Percentiles rank a stretch among this genome's conserved stretches.
Conservation (phyloP, 1,140 invertebrate species). For the Melanaphis sacchari region DNA sequence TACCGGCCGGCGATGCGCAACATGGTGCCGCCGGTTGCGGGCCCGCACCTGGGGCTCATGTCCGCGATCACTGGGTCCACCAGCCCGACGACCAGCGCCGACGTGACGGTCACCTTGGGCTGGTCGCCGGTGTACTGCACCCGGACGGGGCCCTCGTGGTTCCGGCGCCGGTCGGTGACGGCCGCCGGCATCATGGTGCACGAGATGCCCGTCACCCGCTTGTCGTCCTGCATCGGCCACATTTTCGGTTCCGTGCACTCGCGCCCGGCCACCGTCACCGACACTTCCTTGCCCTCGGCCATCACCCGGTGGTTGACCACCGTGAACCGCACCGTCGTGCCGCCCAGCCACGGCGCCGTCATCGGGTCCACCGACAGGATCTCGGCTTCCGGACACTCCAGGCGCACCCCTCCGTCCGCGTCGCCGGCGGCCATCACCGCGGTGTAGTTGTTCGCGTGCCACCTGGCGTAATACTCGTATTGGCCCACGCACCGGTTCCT, state of each 20-base stretch:
- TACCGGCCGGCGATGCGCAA: slow-evolving; percentile 87
- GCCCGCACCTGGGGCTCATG: slow-evolving; percentile 87
- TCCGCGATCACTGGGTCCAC: slow-evolving; percentile 85
- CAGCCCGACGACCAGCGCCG: background rate
- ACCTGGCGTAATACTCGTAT: background rate
- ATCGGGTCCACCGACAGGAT: slow-evolving; percentile 80
- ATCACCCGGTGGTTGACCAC: slow-evolving; percentile 95
- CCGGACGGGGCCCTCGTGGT: background rate
- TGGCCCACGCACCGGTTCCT: background rate
- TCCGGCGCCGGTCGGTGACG: background rate
- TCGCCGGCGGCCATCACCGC: background rate
- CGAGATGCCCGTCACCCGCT: slow-evolving; percentile 78
- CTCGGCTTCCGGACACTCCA: slow-evolving; percentile 77
- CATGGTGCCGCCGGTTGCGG: slow-evolving; percentile 90
- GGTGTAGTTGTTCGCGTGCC: background rate
- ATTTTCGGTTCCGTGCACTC: slow-evolving; percentile 86
- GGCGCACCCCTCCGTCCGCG: background rate
- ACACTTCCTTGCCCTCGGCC: slow-evolving; percentile 89
- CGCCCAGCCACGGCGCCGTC: slow-evolving; percentile 88
- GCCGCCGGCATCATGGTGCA: slow-evolving; percentile 46
- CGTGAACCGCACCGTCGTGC: slow-evolving; percentile 94
- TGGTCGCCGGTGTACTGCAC: slow-evolving; percentile 71
- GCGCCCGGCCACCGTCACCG: slow-evolving; percentile 80
- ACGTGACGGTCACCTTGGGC: slow-evolving; percentile 71
- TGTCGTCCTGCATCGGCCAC: slow-evolving; percentile 66